Evolutionary conservation across 2,113 vertebrate genomes (phyloP).

Genomic region (Peromyscus polionotus): DNA sequence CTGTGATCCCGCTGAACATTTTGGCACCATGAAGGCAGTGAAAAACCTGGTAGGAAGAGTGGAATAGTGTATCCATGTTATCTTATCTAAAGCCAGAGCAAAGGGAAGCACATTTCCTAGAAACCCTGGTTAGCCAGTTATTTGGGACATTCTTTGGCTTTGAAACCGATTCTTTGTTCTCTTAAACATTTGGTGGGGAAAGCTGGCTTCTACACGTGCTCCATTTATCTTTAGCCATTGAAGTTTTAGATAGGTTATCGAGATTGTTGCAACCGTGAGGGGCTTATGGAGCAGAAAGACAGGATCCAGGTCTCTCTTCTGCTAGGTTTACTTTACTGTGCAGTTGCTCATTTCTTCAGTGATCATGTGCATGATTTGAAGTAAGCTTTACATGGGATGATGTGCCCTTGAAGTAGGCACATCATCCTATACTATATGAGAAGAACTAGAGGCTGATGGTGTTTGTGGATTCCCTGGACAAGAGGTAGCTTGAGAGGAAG

Average conservation of each 20-base stretch:
- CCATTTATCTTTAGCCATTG: slow-evolving; percentile 3
- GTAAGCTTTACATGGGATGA: background rate
- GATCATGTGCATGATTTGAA: background rate
- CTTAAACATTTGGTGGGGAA: slow-evolving; percentile 31
- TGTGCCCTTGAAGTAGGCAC: background rate
- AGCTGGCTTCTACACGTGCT: background rate
- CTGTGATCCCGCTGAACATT: background rate
- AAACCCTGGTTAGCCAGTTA: slow-evolving; percentile 33
- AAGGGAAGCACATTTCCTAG: background rate
- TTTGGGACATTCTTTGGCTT: slow-evolving; percentile 25
- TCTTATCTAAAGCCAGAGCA: slow-evolving; percentile 52
- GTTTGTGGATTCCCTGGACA: background rate
- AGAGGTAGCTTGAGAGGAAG: background rate
- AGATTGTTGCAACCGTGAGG: background rate
- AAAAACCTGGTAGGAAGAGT: background rate
- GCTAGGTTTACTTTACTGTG: background rate
- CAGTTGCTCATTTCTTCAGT: background rate
- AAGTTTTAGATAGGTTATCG: background rate
- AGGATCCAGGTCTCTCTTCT: background rate
- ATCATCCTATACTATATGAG: background rate
- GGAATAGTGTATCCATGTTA: background rate
- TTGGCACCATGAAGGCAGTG: background rate
- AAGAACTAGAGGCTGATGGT: slow-evolving; percentile 31
- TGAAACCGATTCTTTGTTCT: slow-evolving; percentile 30
- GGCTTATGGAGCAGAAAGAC: background rate